These are phyloP conservation scores for Conus betulinus DNA, from an alignment of 1,140 invertebrate genomes.

Conservation along the genomic window DNA sequence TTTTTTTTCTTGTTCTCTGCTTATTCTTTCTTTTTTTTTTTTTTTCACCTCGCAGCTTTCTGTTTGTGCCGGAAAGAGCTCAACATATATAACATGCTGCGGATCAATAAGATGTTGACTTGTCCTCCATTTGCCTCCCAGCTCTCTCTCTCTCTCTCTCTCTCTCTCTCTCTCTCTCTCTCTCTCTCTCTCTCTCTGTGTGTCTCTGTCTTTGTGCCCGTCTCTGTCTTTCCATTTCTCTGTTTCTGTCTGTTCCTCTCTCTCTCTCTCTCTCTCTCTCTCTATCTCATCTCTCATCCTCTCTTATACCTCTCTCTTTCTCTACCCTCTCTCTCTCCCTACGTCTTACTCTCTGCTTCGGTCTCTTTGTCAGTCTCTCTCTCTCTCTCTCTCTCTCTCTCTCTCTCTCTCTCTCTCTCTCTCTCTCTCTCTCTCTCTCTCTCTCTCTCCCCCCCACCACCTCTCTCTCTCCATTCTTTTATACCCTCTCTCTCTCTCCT, in stretches of 20 bases:
- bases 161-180: not conserved
- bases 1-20: not conserved
- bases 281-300: not conserved
- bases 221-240: not conserved
- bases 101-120: too few relatives aligned
- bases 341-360: not conserved
- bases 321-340: not conserved
- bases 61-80: too few relatives aligned
- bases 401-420: constrained; percentile 8
- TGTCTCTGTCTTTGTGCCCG: not conserved
- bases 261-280: not conserved
- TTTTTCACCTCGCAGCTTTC: too few relatives aligned
- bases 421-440: constrained; percentile 13
- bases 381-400: not conserved
- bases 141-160: not conserved
- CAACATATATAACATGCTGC: too few relatives aligned
- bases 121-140: not conserved
- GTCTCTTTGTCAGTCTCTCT: not conserved
- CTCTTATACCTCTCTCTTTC: not conserved
- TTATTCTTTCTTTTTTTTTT: too few relatives aligned
- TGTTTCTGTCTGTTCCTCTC: not conserved
- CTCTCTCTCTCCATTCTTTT: not conserved
- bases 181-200: not conserved
- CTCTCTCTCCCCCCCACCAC: not conserved
- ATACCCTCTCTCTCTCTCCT: not conserved